These are phyloP conservation scores for Wasmannia auropunctata DNA, from an alignment of 1,140 invertebrate genomes.

Conservation along the genomic window DNA sequence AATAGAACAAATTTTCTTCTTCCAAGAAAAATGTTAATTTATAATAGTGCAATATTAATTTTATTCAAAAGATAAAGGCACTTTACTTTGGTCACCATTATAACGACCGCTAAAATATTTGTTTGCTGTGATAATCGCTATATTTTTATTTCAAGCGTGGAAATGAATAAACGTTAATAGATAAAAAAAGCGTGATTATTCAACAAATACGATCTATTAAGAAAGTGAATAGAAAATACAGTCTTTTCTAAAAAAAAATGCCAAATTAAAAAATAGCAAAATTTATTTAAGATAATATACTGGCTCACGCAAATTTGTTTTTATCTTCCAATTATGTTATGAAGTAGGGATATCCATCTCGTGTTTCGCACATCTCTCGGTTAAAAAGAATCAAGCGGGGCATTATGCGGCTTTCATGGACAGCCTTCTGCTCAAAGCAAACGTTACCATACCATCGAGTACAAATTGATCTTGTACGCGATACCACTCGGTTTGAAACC, in stretches of 20 bases:
- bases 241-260: neutral
- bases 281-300: neutral
- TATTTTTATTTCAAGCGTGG: neutral
- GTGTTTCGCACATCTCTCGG: slow-evolving; percentile 29
- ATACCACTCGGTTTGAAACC: neutral
- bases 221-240: neutral
- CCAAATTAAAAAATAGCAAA: neutral
- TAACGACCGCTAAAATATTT: neutral
- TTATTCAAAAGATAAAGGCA: neutral
- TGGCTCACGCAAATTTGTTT: neutral
- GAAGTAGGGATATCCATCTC: neutral
- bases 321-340: neutral
- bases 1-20: neutral
- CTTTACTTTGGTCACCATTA: neutral
- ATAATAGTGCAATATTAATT: neutral
- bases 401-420: slow-evolving; percentile 46
- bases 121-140: neutral
- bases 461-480: slow-evolving; percentile 63
- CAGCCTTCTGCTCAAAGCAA: slow-evolving; percentile 65
- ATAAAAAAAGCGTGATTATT: neutral
- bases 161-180: neutral
- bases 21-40: neutral
- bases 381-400: slow-evolving; percentile 32
- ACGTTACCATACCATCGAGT: slow-evolving; percentile 65
- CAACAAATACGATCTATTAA: neutral